Evolutionary conservation across 2,888 invertebrate genomes (phyloP), one percentile per base, ranked within the genome.

Genomic region (Boloria selene): DNA sequence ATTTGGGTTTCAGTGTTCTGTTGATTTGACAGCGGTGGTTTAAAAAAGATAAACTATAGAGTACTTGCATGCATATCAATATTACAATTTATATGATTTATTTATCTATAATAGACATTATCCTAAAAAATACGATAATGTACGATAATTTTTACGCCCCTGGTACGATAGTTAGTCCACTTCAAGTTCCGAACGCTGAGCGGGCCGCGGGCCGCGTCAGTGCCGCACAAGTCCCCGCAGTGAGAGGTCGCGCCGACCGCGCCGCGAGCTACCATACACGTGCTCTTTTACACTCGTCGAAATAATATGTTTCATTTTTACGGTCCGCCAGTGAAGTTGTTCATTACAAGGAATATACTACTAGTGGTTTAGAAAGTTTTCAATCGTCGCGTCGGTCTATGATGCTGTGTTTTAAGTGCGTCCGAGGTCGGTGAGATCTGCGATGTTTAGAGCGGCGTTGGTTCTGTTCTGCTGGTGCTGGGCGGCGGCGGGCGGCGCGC

Each of bases 181-280:
- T n/a, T n/a, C n/a, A n/a, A n/a, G n/a, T n/a, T n/a, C n/a, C n/a
- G n/a, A n/a, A n/a, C n/a, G n/a, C n/a, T n/a, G n/a, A n/a, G 66
- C 26, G 53, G 61, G 60, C 61, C 50, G 62, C 53, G 62, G 64
- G 38, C 6, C 31, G 31, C 6, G 31, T 64, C 75, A 79, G 80
- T 79, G 65, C 67, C 71, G 68, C 67, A 56, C 67, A 66, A 72
- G 70, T 79, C 70, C 71, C 74, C 79, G 75, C 63, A 31, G 79
- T 0, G 80, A 70, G 75, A 84, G 85, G 77, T 73, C 67, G 85
- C 78, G 78, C 71, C 58, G 44, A 38, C 13, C 47, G 58, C 18
- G 52, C 2, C 2, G 42, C 67, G 61, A 69, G 54, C 62, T 53
- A 47, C 17, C 26, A 55, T 65, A 67, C 89, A 88, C 88, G 88